These are phyloP conservation scores for Eidolon dupreanum DNA, from an alignment of 2,797 vertebrate genomes.

Conservation along the genomic window DNA sequence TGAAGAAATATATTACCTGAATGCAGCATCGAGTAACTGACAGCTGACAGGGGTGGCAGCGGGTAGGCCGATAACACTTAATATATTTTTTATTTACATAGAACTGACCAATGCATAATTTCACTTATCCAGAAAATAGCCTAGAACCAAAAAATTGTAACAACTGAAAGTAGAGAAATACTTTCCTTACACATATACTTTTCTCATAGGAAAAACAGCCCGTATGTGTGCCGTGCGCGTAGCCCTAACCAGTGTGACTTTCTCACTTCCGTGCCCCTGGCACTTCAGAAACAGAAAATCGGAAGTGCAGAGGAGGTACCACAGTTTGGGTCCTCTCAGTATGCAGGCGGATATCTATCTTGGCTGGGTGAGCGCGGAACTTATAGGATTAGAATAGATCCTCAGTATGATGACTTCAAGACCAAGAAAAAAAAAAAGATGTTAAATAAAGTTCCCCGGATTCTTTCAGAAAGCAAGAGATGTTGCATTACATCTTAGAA, in stretches of 20 bases:
- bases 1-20: slow-evolving; percentile 24
- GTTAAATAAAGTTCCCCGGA: background rate
- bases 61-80: background rate
- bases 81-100: slow-evolving; percentile 6
- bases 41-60: background rate
- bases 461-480: background rate
- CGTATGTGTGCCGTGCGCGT: too few species aligned
- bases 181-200: background rate
- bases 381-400: background rate
- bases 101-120: background rate
- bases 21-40: slow-evolving; percentile 31
- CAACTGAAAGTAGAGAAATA: background rate
- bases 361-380: too few species aligned
- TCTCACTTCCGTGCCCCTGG: background rate
- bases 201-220: background rate
- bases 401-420: background rate
- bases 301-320: background rate
- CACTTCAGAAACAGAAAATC: background rate
- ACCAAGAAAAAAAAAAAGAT: background rate
- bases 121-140: slow-evolving; percentile 4
- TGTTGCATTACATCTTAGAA: background rate
- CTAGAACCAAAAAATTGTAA: background rate
- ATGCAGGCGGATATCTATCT: background rate
- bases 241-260: background rate
- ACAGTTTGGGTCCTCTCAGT: background rate